Evolutionary conservation across 2,888 invertebrate genomes (phyloP).

Genomic region (Smittia aterrima): DNA sequence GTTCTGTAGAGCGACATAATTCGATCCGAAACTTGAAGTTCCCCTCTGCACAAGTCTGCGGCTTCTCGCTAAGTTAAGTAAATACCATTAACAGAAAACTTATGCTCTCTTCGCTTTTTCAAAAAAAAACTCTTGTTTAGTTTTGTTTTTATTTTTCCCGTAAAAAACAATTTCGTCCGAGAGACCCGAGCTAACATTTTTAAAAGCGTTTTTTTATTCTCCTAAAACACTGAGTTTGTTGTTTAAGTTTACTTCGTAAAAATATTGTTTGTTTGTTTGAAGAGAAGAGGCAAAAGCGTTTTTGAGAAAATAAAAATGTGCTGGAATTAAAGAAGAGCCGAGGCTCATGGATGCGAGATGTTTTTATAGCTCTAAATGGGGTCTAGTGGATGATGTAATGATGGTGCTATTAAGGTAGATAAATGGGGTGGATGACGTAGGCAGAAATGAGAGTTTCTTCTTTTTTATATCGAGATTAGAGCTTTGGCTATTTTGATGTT

Average conservation of each 20-base stretch:
- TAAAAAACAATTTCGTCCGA: background rate
- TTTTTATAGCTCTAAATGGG: background rate
- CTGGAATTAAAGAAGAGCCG: background rate
- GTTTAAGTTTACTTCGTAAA: background rate
- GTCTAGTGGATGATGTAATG: slow-evolving; percentile 4
- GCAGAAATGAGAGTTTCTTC: background rate
- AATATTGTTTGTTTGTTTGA: slow-evolving; percentile 11
- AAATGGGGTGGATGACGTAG: slow-evolving; percentile 2
- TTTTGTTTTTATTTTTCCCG: slow-evolving; percentile 1
- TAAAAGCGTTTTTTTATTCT: background rate
- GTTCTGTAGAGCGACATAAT: too few species aligned
- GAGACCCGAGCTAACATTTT: background rate
- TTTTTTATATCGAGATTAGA: background rate
- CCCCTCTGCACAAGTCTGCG: background rate
- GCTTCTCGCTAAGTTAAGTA: background rate
- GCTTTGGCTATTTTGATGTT: too few species aligned
- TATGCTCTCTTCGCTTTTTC: background rate
- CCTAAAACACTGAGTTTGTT: background rate
- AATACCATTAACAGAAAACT: slow-evolving; percentile 5
- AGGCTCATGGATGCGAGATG: background rate
- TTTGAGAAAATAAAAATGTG: slow-evolving; percentile 3
- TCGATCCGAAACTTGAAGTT: too few species aligned
- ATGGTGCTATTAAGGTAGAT: slow-evolving; percentile 7
- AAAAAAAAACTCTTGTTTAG: background rate
- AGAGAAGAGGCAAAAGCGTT: background rate